Conservation (phyloP, 2,113 vertebrate genomes). For the Gobiocypris rarus region DNA sequence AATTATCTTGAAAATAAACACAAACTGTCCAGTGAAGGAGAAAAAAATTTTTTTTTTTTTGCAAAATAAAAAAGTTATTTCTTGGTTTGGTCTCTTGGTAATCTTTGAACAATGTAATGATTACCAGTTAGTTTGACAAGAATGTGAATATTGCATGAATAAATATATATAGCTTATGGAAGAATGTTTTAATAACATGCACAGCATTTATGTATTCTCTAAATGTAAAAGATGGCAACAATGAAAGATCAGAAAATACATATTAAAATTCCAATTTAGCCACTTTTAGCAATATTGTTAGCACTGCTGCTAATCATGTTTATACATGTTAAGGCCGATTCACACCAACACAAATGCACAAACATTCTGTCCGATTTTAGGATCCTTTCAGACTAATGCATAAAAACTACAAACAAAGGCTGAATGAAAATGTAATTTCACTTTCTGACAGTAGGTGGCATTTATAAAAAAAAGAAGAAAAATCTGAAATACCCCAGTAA, state of each 20-base stretch:
- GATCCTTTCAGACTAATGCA: neutral
- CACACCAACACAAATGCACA: neutral
- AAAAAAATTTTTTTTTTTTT: neutral
- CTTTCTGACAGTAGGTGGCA: neutral
- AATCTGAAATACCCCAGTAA: neutral
- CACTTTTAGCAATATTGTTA: neutral
- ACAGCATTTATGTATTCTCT: neutral
- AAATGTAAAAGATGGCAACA: neutral
- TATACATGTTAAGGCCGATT: neutral
- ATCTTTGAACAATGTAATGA: neutral
- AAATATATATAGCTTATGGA: neutral
- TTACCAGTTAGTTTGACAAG: neutral
- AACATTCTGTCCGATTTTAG: neutral
- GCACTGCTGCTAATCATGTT: neutral
- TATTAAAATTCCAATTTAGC: constrained; percentile 41
- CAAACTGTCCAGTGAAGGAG: neutral
- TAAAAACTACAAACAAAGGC: neutral
- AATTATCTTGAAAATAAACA: neutral
- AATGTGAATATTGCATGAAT: constrained; percentile 9
- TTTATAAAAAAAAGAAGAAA: neutral
- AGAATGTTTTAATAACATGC: neutral
- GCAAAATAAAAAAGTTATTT: neutral
- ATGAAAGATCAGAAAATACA: constrained; percentile 16
- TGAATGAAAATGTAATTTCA: neutral
- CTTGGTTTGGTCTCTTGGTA: neutral